Conservation (phyloP, 2,797 vertebrate genomes). For the Scomberomorus guttatus region DNA sequence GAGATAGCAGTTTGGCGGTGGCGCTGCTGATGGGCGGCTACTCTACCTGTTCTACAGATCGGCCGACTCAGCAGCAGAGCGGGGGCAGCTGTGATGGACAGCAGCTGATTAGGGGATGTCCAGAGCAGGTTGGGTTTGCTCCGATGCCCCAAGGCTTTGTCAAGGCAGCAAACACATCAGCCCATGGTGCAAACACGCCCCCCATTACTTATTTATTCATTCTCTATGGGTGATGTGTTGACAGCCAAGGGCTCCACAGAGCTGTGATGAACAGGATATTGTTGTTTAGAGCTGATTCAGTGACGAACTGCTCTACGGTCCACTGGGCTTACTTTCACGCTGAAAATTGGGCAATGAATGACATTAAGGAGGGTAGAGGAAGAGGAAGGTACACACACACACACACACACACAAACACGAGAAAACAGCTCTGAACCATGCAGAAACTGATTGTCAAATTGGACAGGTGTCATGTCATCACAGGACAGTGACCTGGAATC, state of each 20-base stretch:
- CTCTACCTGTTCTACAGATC: conserved; percentile 39
- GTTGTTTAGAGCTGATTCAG: conserved; percentile 56
- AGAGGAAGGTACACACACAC: not conserved
- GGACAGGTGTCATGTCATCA: conserved; percentile 49
- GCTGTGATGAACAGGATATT: conserved; percentile 58
- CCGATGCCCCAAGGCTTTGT: conserved; percentile 76
- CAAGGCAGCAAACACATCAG: conserved; percentile 72
- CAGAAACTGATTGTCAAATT: conserved; percentile 4
- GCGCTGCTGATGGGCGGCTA: conserved; percentile 17
- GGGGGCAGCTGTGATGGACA: conserved; percentile 75
- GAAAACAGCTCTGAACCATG: conserved; percentile 16
- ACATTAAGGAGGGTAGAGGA: conserved; percentile 39
- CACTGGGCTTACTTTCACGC: conserved; percentile 34
- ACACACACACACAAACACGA: not conserved
- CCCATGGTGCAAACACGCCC: conserved; percentile 50
- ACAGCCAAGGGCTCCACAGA: conserved; percentile 53
- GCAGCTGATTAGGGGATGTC: conserved; percentile 81
- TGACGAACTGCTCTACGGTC: conserved; percentile 31
- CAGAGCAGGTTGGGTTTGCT: conserved; percentile 62
- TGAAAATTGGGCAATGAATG: conserved; percentile 59
- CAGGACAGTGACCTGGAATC: conserved; percentile 16
- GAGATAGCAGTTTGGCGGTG: conserved; percentile 46
- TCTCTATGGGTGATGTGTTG: conserved; percentile 65
- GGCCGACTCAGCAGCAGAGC: conserved; percentile 51
- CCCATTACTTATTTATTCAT: conserved; percentile 77